Evolutionary conservation across 2,113 vertebrate species (phyloP).

Genomic region (Mustelus asterias): DNA sequence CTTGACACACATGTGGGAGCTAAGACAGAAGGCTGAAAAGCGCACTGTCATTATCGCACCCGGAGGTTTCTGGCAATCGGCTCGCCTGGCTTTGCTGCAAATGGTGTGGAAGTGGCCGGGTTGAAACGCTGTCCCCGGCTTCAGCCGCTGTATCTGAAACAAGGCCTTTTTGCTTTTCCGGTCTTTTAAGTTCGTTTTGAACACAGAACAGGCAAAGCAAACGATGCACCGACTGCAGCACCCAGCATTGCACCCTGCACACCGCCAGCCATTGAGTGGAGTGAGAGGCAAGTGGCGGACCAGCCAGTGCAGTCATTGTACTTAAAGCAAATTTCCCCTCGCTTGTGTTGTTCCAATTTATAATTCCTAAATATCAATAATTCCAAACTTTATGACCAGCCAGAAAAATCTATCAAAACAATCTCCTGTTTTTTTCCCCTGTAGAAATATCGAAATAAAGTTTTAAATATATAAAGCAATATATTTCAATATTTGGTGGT

Average conservation of each 20-base stretch:
- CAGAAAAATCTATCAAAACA: background rate
- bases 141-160: background rate
- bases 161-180: background rate
- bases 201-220: background rate
- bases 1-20: no score
- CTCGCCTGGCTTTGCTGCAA: no score
- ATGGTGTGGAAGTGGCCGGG: no score
- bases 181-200: background rate
- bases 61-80: no score
- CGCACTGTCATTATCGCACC: no score
- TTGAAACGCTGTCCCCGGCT: no score
- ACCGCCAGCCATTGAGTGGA: background rate
- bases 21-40: background rate
- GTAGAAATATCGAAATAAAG: background rate
- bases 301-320: no score
- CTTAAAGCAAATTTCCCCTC: background rate
- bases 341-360: background rate
- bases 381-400: background rate
- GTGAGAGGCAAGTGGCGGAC: background rate
- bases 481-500: background rate
- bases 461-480: background rate
- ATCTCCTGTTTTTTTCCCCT: background rate
- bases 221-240: background rate
- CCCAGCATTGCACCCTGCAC: background rate
- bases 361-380: background rate